phyloP scores from a whole-genome alignment of 2,888 invertebrate species.

The Chironomus riparius region DNA sequence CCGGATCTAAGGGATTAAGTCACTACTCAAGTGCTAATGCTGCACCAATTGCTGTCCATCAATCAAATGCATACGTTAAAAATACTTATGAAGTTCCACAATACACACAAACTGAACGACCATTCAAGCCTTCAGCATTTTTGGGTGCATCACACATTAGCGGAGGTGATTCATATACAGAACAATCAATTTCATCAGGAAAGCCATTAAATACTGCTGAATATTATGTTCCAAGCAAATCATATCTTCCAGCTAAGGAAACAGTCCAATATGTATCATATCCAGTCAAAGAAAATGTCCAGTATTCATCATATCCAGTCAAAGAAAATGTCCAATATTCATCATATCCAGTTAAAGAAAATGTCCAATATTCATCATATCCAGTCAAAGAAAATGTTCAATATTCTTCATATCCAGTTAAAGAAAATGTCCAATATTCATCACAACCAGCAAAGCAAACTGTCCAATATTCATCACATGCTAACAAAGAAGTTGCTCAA shows the following conservation, averaged over 20 bases:
- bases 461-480: not conserved
- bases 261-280: not conserved
- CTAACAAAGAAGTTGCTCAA: not conserved
- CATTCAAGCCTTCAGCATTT: conserved; percentile 17
- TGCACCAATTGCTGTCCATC: not conserved
- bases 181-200: conserved; percentile 1
- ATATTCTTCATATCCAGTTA: not conserved
- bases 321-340: not conserved
- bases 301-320: not conserved
- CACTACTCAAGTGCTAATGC: not conserved
- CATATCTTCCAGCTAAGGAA: conserved; percentile 20
- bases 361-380: not conserved
- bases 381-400: not conserved
- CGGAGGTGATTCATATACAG: not conserved
- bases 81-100: not conserved
- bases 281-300: not conserved
- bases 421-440: not conserved
- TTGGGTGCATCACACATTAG: conserved; percentile 1
- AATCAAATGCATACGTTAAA: not conserved
- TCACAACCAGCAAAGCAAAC: not conserved
- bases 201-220: not conserved
- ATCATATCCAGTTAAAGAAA: not conserved
- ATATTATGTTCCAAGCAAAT: not conserved
- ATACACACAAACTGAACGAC: conserved; percentile 20
- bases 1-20: conserved; percentile 1